These are phyloP conservation scores for Halesus radiatus DNA, from an alignment of 1,140 invertebrate species.

Conservation along the genomic window DNA sequence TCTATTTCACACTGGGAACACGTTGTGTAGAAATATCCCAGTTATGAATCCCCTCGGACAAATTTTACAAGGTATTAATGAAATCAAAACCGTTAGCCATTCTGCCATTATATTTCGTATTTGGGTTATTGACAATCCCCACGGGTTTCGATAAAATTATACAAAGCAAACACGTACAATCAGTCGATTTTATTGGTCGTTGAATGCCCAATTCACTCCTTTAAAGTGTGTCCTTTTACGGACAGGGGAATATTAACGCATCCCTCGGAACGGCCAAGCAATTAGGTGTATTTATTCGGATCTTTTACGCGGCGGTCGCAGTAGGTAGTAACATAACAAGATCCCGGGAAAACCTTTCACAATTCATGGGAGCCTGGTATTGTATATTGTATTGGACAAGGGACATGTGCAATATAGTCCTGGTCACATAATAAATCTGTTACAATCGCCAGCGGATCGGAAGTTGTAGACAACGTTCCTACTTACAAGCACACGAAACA, in stretches of 20 bases:
- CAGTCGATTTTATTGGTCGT: not conserved
- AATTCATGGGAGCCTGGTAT: conserved; percentile 19
- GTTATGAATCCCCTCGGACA: too few relatives aligned
- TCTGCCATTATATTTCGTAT: too few relatives aligned
- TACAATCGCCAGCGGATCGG: conserved; percentile 28
- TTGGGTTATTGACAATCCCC: too few relatives aligned
- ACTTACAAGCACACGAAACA: not conserved
- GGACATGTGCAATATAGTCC: conserved; percentile 28
- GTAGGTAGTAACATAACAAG: conserved; percentile 21
- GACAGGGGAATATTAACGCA: conserved; percentile 45
- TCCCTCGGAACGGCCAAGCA: conserved; percentile 17
- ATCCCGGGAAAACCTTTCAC: conserved; percentile 10
- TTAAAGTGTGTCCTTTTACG: not conserved
- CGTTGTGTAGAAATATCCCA: too few relatives aligned
- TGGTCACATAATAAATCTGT: conserved; percentile 35
- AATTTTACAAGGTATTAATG: too few relatives aligned
- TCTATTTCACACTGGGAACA: too few relatives aligned
- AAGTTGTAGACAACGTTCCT: not conserved
- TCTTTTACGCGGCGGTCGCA: conserved; percentile 24
- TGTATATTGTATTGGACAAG: conserved; percentile 33
- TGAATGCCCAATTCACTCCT: conserved; percentile 22
- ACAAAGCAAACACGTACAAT: conserved; percentile 4
- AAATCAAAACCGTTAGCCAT: too few relatives aligned
- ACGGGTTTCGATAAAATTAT: not conserved
- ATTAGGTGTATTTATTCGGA: conserved; percentile 45